These are phyloP conservation scores for Tetrao urogallus DNA, from an alignment of 2,113 vertebrate species.

Conservation along the genomic window DNA sequence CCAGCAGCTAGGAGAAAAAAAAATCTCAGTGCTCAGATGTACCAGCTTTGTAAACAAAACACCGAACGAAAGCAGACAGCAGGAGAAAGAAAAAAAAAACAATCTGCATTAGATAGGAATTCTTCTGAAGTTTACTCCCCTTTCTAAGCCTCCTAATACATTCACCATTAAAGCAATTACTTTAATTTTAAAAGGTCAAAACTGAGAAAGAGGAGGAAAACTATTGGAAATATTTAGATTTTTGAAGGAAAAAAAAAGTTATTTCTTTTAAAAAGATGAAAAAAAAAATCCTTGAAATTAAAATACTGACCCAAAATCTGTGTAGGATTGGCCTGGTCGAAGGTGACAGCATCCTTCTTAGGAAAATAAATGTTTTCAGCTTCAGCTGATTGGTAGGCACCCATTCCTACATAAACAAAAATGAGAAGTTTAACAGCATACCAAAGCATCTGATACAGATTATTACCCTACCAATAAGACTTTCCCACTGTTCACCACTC, in stretches of 20 bases:
- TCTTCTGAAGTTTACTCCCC: too few species aligned
- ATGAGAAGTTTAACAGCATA: background rate
- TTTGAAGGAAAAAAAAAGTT: background rate
- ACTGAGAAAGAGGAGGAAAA: background rate
- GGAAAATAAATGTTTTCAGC: constrained; percentile 93
- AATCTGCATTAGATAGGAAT: background rate
- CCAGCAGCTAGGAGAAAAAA: background rate
- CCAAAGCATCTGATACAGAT: background rate
- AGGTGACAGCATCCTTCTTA: constrained; percentile 92
- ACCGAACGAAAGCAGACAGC: background rate
- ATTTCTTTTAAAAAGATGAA: background rate
- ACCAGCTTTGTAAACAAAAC: background rate
- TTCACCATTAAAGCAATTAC: background rate
- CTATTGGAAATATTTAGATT: background rate
- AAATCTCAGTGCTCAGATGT: background rate
- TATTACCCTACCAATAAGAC: background rate
- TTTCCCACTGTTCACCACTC: background rate
- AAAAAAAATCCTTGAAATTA: background rate
- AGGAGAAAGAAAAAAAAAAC: background rate
- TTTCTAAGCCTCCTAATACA: background rate
- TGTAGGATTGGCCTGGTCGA: constrained; percentile 92
- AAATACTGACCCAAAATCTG: constrained; percentile 89
- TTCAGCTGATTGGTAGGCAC: constrained; percentile 81
- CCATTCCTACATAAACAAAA: constrained; percentile 78
- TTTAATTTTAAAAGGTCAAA: background rate